Base-by-base conservation (phyloP, 2,888 invertebrate genomes). In the Athalia rosae region DNA sequence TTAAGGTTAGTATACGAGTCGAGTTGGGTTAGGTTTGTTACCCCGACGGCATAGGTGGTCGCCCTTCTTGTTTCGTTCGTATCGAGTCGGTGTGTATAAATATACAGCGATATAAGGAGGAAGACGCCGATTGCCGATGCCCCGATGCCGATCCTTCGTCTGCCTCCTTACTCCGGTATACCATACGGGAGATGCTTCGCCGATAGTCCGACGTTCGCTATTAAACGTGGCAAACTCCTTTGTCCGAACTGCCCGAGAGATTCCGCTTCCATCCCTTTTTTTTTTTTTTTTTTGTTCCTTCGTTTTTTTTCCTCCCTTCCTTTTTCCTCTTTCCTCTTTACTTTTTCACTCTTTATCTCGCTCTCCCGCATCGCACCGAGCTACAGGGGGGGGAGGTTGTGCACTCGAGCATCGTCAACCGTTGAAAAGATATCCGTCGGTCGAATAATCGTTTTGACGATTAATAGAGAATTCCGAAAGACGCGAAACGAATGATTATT, bases 181-280 rank as follows among this genome's bases (percentile, higher is more conserved):
- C n/a, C 11, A n/a, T 58, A 4, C 28, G 9, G 66, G 41, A 58
- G 71, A 71, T 71, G 58, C 13, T 71, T 45, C 13, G 58, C 58
- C 71, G 71, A 71, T 71, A 67, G 67, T 67, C 48, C 53, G 67
- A 50, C 50, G 74, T 59, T 59, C 45, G 61, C 61, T 74, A 74
- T 74, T 48, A 74, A 74, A 62, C 74, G 74, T 74, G 74, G 74
- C 62, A 61, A 74, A 74, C 61, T 74, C 74, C 74, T 74, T 74
- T 74, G 74, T 74, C 62, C 74, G 48, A 74, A 48, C 74, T 50
- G 47, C 74, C 47, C 74, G 71, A 71, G 71, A 67, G 45, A 58
- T 61, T 61, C 11, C 74, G 62, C 43, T 43, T 43, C 15, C 69
- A 13, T 53, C 47, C n/a, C 9, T 43, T 15, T 4, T 45, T 7